Percentiles rank a stretch among this genome's conserved stretches.
These are phyloP conservation scores for Hucho hucho DNA, from an alignment of 2,113 vertebrate species.

Conservation along the genomic window DNA sequence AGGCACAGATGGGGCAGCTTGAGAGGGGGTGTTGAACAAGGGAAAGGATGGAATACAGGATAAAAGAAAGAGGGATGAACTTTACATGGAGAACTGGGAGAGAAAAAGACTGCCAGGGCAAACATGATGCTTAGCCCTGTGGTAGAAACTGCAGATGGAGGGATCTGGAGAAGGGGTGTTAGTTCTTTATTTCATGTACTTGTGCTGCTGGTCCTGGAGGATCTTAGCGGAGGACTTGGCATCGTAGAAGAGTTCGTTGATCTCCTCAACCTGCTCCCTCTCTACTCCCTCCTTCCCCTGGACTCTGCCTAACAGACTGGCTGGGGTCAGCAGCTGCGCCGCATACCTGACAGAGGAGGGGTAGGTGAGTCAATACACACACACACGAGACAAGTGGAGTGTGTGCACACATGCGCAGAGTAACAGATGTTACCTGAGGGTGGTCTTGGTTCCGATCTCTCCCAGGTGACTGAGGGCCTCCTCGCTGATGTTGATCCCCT, in stretches of 20 bases:
- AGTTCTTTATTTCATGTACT: conserved; percentile 89
- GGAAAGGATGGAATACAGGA: background rate
- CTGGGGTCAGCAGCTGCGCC: conserved; percentile 92
- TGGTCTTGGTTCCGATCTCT: conserved; percentile 96
- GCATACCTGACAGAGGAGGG: conserved; percentile 80
- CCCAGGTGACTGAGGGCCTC: conserved; percentile 90
- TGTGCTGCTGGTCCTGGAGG: conserved; percentile 94
- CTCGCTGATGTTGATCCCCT: conserved; percentile 91
- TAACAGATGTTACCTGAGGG: conserved; percentile 81
- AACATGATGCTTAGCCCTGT: background rate
- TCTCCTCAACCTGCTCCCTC: conserved; percentile 96
- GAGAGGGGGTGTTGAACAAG: background rate
- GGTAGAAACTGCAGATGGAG: background rate
- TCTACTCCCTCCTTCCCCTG: conserved; percentile 94
- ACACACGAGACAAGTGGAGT: background rate
- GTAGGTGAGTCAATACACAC: background rate
- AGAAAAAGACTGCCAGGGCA: background rate
- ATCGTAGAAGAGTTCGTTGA: conserved; percentile 97
- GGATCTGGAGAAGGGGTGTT: background rate
- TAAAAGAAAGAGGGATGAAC: background rate
- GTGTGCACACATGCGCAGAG: background rate
- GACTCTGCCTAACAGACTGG: conserved; percentile 89
- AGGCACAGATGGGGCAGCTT: background rate
- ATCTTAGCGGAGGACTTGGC: conserved; percentile 98
- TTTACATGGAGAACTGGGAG: background rate